Percentiles rank a stretch among this genome's conserved stretches.
Conservation (phyloP, 2,797 vertebrate genomes). For the Microcaecilia unicolor region DNA sequence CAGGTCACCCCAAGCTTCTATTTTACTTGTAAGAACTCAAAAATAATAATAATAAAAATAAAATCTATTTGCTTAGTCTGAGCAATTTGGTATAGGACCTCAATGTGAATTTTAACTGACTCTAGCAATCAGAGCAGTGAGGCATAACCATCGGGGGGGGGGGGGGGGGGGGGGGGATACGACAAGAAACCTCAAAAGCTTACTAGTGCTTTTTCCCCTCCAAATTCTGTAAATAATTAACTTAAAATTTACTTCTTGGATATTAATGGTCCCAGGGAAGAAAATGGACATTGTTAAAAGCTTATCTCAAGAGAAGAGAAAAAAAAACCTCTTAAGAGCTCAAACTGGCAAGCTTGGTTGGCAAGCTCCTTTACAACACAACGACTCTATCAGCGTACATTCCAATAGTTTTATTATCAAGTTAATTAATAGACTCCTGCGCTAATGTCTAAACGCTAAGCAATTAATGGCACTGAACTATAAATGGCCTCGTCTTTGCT, state of each 20-base stretch:
- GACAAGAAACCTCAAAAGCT: too few species aligned
- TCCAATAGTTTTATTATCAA: constrained; percentile 65
- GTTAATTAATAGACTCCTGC: constrained; percentile 74
- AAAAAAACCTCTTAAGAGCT: constrained; percentile 7
- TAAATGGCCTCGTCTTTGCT: constrained; percentile 51
- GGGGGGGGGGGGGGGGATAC: constrained; percentile 5
- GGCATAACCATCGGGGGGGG: not conserved
- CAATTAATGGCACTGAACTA: constrained; percentile 82
- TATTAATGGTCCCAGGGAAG: constrained; percentile 13
- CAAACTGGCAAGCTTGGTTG: constrained; percentile 3
- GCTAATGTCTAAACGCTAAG: constrained; percentile 79
- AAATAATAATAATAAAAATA: too few species aligned
- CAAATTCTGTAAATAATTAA: constrained; percentile 6
- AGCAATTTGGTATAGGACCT: too few species aligned
- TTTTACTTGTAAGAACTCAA: too few species aligned
- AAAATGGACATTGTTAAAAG: not conserved
- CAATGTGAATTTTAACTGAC: too few species aligned
- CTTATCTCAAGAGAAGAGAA: not conserved
- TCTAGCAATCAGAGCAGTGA: not conserved
- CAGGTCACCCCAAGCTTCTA: too few species aligned
- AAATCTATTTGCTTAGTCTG: too few species aligned
- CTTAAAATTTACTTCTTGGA: constrained; percentile 2
- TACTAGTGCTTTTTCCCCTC: not conserved
- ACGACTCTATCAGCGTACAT: constrained; percentile 28
- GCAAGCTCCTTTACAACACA: constrained; percentile 29